Evolutionary conservation across 2,888 invertebrate species (phyloP), one percentile per base, ranked within the genome.

Genomic region (Allygus modestus): DNA sequence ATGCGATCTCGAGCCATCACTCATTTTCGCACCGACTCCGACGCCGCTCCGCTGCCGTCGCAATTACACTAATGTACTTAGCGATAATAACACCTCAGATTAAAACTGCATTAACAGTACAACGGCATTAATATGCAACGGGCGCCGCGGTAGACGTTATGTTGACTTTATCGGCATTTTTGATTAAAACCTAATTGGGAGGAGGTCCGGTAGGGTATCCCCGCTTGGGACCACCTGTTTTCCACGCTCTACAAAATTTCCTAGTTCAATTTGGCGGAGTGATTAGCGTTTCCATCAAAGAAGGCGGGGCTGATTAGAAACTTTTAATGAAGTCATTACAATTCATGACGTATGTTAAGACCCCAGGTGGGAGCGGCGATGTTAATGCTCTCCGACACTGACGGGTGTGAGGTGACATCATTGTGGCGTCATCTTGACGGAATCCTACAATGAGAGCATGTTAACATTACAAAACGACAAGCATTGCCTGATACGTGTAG

Each of bases 271-370:
- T 77, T 77, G 28, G 46, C 46, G 17, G 75, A 17, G 43, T 46
- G 46, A 77, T 77, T 20, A 41, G 41, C 43, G 41, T 23, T 69
- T 15, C 73, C 73, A 41, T 73, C 41, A 41, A 1, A 31, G 31
- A 5, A n/a, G 69, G 61, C 69, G 69, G 15, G 73, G 28, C 46
- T 33, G 79, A 79, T 79, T 33, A 58, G 79, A 79, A 79, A 58
- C 33, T 79, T 79, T 79, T 79, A 79, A 79, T 79, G 33, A 79
- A 79, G 79, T 79, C 54, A 58, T 79, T 58, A 79, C 79, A 33
- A 79, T 79, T 79, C 79, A 79, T 79, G 79, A n/a, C 58, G 58
- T 51, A 77, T 15, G 73, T 31, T 51, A 23, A 43, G 79, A 28
- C 28, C 1, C 54, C 79, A 79, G 79, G 79, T 79, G 79, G 58